Evolutionary conservation across 2,888 invertebrate species (phyloP).

Genomic region (Oxyteleia sp.): DNA sequence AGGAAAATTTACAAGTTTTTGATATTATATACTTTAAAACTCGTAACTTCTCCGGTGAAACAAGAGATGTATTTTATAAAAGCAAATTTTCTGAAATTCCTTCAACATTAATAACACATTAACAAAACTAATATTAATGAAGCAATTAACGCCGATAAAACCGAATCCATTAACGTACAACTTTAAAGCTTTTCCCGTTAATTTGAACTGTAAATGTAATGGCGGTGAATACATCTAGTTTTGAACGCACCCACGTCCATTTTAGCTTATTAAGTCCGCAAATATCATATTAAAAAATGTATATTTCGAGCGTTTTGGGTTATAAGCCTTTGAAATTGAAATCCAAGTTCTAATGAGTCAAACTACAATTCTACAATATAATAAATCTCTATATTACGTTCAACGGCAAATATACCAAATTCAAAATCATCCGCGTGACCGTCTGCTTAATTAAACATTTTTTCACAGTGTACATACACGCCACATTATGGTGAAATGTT

Average conservation of each 20-base stretch:
- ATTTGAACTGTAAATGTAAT: no score
- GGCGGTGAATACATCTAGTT: neutral
- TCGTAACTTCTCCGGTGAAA: no score
- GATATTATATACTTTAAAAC: no score
- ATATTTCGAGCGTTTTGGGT: conserved; percentile 12
- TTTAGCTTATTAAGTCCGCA: conserved; percentile 9
- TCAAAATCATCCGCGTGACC: conserved; percentile 7
- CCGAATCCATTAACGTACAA: no score
- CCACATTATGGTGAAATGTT: no score
- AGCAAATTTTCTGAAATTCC: no score
- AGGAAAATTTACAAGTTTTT: no score
- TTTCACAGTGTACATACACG: neutral
- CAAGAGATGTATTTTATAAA: no score
- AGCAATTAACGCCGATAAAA: no score
- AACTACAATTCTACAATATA: conserved; percentile 42
- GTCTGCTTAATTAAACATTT: conserved; percentile 32
- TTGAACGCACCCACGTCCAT: neutral
- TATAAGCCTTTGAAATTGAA: conserved; percentile 49
- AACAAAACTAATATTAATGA: no score
- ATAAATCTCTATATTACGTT: conserved; percentile 47
- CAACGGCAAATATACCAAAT: conserved; percentile 21
- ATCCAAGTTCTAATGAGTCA: conserved; percentile 53
- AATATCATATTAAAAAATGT: conserved; percentile 41
- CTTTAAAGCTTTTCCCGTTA: neutral
- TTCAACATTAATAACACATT: no score